Evolutionary conservation across 1,140 invertebrate species (phyloP).

Genomic region (Grapholita molesta): DNA sequence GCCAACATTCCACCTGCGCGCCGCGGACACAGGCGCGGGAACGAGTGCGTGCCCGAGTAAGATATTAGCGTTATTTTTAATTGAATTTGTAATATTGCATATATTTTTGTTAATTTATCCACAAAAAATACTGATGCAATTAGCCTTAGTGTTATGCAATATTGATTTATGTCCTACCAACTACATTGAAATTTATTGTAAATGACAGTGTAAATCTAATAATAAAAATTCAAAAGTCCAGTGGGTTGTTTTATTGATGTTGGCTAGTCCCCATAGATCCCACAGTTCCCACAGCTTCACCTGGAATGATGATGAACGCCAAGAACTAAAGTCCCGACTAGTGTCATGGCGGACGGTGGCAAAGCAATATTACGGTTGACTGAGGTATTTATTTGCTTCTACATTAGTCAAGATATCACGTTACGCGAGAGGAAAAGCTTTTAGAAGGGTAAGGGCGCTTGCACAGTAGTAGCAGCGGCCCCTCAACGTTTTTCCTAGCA

Average conservation of each 20-base stretch:
- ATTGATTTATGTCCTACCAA: conserved; percentile 77
- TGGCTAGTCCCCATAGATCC: neutral
- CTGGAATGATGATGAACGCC: neutral
- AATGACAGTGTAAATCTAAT: conserved; percentile 78
- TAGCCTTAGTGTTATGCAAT: conserved; percentile 77
- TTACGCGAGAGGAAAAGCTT: too few species aligned
- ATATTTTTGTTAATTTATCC: conserved; percentile 75
- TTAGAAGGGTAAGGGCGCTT: too few species aligned
- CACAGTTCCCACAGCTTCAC: neutral
- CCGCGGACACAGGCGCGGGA: conserved; percentile 16
- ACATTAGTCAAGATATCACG: too few species aligned
- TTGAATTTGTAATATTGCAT: conserved; percentile 77
- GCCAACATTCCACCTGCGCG: neutral
- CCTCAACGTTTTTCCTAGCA: too few species aligned
- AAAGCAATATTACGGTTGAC: too few species aligned
- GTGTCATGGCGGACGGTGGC: too few species aligned
- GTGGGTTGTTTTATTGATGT: conserved; percentile 37
- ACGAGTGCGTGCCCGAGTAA: conserved; percentile 72
- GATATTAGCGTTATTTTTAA: conserved; percentile 77
- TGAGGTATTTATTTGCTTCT: too few species aligned
- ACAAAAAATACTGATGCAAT: conserved; percentile 74
- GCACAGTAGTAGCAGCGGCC: too few species aligned
- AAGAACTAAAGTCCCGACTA: neutral
- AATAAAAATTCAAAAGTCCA: conserved; percentile 75
- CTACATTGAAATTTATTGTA: conserved; percentile 78